Evolutionary conservation across 2,888 invertebrate species (phyloP), one percentile per base, ranked within the genome.

Genomic region (Tuta absoluta): DNA sequence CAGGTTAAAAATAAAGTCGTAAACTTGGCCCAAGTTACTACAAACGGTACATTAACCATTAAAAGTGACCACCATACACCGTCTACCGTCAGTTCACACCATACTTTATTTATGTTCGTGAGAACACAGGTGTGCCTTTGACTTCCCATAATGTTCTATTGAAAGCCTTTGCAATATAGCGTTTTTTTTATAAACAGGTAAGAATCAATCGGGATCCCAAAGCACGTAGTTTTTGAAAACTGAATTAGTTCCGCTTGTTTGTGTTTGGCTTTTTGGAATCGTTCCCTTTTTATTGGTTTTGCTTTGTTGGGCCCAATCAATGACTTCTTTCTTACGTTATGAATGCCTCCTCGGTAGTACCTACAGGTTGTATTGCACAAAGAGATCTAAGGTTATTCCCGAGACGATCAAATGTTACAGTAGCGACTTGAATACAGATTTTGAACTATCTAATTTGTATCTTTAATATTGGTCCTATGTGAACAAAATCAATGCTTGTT

Each of bases 191-290:
- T 37, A 37, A 7, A 8, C 33, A n/a, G n/a, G 67, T 72, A 76
- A 76, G 73, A 77, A 68, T 71, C 62, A 68, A 68, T 65, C 71
- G 70, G 53, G 69, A 75, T 72, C 75, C 75, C 59, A 67, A 67
- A 68, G 70, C 79, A 79, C 78, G 78, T 78, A 69, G 69, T 67
- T 62, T 63, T 63, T 57, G 37, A 64, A 63, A 68, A 63, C 56
- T 3, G 57, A 56, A 70, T 70, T 69, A 62, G 68, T 70, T 72
- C 65, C 68, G 33, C 57, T 28, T 57, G 19, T 51, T 17, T 45
- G 17, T 48, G 19, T 48, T 24, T 53, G 23, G 14, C 11, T 23
- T 53, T 53, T 14, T 24, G 14, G 14, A 14, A 14, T 14, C 51
- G 23, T 12, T 48, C 17, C 21, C 23, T 23, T 53, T 53, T 53